A percentile compares a stretch with the other conserved stretches of the same genome.
Conservation (phyloP, 2,888 invertebrate species). For the Yponomeuta malinellus region DNA sequence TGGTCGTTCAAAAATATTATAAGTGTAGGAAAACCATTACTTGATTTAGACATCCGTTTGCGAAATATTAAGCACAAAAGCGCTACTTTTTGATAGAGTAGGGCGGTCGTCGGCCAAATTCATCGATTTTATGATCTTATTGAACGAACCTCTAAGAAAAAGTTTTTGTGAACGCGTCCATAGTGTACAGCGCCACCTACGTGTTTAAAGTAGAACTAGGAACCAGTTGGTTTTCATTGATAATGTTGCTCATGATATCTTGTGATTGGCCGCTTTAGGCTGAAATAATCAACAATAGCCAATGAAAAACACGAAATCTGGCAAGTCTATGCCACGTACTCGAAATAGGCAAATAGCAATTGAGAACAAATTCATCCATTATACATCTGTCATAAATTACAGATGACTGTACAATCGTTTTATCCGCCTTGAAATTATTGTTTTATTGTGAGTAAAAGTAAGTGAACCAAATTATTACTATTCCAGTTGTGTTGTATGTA, state of each 20-base stretch:
- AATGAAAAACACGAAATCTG: background rate
- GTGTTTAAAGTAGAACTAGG: background rate
- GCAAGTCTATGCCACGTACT: conserved; percentile 33
- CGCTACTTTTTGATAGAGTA: no score
- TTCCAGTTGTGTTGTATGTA: background rate
- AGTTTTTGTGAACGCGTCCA: conserved; percentile 6
- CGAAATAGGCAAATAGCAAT: conserved; percentile 30
- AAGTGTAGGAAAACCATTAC: no score
- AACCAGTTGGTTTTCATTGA: background rate
- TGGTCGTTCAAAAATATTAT: no score
- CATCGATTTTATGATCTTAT: background rate
- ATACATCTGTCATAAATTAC: conserved; percentile 27
- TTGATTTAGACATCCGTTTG: no score
- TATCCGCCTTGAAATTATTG: conserved; percentile 57
- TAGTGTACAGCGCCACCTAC: conserved; percentile 2
- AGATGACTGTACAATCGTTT: conserved; percentile 67
- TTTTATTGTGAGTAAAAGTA: conserved; percentile 46
- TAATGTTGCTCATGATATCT: background rate
- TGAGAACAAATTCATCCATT: conserved; percentile 58
- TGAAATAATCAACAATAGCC: background rate
- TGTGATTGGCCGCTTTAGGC: background rate
- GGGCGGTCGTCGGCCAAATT: no score
- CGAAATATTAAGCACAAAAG: no score
- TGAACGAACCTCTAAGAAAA: background rate
- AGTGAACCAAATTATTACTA: conserved; percentile 33